These are phyloP conservation scores for Limnodromus scolopaceus DNA, from an alignment of 2,797 vertebrate species.

Conservation along the genomic window DNA sequence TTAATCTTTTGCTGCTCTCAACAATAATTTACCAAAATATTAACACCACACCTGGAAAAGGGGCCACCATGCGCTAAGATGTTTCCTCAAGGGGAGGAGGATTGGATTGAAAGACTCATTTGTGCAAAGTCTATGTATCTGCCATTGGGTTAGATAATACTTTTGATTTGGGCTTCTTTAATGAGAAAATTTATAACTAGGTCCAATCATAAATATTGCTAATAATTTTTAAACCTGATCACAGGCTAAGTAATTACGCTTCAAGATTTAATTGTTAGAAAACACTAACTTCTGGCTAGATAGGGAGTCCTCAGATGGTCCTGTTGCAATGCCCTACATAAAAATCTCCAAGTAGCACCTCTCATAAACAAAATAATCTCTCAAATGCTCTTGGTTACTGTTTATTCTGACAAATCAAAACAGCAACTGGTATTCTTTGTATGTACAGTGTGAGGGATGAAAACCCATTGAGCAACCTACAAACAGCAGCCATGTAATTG, in stretches of 20 bases:
- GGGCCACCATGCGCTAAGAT: rapidly evolving
- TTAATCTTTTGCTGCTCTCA: neutral
- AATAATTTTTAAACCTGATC: neutral
- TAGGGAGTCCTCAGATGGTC: neutral
- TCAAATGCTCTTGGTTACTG: conserved; percentile 29
- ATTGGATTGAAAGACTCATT: neutral
- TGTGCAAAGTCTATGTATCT: neutral
- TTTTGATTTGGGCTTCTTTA: neutral
- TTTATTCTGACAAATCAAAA: conserved; percentile 62
- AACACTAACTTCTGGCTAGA: neutral
- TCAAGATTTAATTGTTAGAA: neutral
- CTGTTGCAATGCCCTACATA: neutral
- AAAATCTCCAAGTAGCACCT: neutral
- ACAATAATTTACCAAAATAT: neutral
- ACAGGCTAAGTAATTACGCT: neutral
- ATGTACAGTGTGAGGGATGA: conserved; percentile 40
- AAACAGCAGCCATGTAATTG: conserved; percentile 70
- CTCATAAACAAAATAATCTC: conserved; percentile 14
- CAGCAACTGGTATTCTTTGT: conserved; percentile 53
- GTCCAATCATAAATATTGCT: neutral
- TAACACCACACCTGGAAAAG: neutral
- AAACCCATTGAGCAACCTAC: conserved; percentile 60
- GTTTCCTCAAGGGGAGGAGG: neutral
- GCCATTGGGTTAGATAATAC: neutral
- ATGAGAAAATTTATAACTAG: neutral